Conservation (phyloP, 2,797 vertebrate genomes). For the Thripadectes ignobilis region DNA sequence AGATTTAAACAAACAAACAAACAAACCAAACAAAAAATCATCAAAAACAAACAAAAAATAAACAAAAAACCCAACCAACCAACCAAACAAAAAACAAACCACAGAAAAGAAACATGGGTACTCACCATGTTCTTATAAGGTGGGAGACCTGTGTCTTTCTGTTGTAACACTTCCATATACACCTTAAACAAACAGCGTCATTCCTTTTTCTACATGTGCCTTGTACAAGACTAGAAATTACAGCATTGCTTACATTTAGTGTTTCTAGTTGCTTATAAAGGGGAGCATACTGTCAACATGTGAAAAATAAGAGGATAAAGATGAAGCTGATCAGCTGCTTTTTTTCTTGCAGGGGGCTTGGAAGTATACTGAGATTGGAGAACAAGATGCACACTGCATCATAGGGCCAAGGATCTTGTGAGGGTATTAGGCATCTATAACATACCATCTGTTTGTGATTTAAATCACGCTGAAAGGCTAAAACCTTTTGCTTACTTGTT, state of each 20-base stretch:
- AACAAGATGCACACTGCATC: rapidly evolving
- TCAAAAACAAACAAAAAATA: background rate
- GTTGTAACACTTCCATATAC: background rate
- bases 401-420: background rate
- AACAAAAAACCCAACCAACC: no score
- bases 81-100: background rate
- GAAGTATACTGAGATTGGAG: background rate
- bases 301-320: background rate
- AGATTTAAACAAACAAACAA: background rate
- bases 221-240: background rate
- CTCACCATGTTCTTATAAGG: background rate
- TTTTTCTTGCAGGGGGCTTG: background rate
- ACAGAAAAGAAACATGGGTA: background rate
- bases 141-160: background rate
- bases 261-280: background rate
- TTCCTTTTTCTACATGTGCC: background rate
- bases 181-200: background rate
- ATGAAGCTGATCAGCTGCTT: background rate
- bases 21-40: no score
- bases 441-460: background rate
- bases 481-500: background rate
- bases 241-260: background rate
- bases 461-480: background rate
- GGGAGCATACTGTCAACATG: background rate
- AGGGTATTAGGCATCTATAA: background rate